Evolutionary conservation across 2,113 vertebrate genomes (phyloP).

Genomic region (Thalassoma bifasciatum): DNA sequence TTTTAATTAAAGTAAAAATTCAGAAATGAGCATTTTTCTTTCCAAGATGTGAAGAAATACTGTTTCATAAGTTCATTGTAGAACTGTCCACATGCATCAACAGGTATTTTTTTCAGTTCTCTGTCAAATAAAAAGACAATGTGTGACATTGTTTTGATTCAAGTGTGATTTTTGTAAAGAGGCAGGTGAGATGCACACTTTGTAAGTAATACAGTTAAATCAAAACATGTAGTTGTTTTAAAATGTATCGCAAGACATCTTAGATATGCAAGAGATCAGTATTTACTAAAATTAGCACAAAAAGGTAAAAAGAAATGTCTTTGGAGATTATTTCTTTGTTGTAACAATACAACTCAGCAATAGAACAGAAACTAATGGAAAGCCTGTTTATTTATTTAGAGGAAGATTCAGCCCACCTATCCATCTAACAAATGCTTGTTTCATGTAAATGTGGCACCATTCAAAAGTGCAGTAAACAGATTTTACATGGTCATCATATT

Average conservation of each 20-base stretch:
- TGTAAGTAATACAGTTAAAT: not conserved
- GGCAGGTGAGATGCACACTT: not conserved
- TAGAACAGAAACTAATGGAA: too few species aligned
- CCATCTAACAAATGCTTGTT: too few species aligned
- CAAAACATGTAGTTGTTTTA: not conserved
- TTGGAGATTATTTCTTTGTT: too few species aligned
- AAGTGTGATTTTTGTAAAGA: not conserved
- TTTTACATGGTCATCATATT: too few species aligned
- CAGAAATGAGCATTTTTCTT: conserved; percentile 20
- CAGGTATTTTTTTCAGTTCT: not conserved
- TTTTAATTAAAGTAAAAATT: conserved; percentile 51
- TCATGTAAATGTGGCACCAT: too few species aligned
- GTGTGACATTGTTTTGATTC: conserved; percentile 14
- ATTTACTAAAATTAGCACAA: not conserved
- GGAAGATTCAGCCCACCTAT: too few species aligned
- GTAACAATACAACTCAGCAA: too few species aligned
- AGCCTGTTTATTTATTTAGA: too few species aligned
- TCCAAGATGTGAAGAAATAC: conserved; percentile 32
- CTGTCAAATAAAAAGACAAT: conserved; percentile 36
- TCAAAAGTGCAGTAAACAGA: too few species aligned
- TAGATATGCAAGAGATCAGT: not conserved
- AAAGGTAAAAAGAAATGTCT: too few species aligned
- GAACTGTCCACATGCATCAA: conserved; percentile 17
- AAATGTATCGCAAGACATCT: not conserved
- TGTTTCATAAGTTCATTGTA: conserved; percentile 40